Conservation (phyloP, 2,113 vertebrate genomes). For the Morphnarchus princeps region DNA sequence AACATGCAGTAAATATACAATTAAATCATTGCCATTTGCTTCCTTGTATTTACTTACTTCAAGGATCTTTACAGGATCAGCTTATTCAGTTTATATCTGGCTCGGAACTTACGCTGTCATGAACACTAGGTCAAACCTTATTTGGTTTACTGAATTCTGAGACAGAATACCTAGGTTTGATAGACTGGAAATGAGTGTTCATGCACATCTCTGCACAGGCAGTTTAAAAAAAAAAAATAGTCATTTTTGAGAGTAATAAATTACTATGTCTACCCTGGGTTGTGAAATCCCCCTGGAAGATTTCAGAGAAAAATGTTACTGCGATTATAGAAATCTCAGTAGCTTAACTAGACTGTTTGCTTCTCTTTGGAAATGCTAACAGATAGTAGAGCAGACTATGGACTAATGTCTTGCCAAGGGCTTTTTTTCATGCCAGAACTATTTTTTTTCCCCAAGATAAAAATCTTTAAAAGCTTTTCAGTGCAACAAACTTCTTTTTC, state of each 20-base stretch:
- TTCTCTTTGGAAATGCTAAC: slow-evolving; percentile 1
- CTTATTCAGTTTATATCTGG: background rate
- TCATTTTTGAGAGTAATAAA: background rate
- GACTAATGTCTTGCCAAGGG: background rate
- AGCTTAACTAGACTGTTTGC: background rate
- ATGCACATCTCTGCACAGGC: background rate
- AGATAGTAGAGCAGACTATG: background rate
- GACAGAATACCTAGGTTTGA: background rate
- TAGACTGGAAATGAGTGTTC: background rate
- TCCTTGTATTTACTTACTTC: background rate
- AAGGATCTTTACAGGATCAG: background rate
- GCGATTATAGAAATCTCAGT: background rate
- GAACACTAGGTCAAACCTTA: background rate
- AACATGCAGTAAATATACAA: background rate
- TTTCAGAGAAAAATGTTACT: background rate
- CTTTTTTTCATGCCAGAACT: background rate
- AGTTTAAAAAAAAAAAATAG: background rate
- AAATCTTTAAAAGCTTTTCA: background rate
- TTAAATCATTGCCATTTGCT: background rate
- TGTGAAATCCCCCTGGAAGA: background rate
- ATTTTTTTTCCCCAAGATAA: background rate
- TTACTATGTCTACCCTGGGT: background rate
- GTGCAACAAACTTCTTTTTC: background rate
- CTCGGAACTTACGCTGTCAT: background rate
- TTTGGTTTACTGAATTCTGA: background rate